These are phyloP conservation scores for Ophonus ardosiacus DNA, from an alignment of 2,888 invertebrate genomes.

Conservation along the genomic window DNA sequence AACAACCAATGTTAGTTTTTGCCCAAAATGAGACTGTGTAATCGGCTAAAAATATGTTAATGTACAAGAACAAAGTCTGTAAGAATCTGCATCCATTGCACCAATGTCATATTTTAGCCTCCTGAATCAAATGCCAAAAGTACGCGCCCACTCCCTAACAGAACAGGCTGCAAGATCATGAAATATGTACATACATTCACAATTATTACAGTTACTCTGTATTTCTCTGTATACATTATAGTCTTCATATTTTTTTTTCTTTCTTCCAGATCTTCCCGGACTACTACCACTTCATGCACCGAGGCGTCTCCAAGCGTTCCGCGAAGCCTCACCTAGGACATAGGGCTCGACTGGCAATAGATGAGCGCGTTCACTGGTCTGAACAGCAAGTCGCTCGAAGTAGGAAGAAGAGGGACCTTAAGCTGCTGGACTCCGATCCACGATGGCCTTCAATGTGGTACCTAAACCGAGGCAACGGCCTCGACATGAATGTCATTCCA, in stretches of 20 bases:
- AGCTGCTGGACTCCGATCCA: conserved; percentile 83
- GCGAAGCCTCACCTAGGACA: conserved; percentile 83
- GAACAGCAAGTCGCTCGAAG: conserved; percentile 89
- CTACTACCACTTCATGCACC: conserved; percentile 91
- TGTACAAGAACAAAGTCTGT: no score
- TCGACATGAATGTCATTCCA: conserved; percentile 97
- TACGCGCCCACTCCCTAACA: no score
- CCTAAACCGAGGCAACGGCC: conserved; percentile 93
- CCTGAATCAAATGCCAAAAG: no score
- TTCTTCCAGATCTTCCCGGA: conserved; percentile 89
- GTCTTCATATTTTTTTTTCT: conserved; percentile 1
- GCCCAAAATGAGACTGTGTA: no score
- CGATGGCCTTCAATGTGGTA: conserved; percentile 99
- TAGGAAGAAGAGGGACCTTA: conserved; percentile 88
- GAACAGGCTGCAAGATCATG: no score
- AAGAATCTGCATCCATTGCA: no score
- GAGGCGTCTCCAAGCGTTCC: conserved; percentile 88
- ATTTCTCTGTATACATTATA: background rate
- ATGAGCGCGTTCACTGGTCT: conserved; percentile 89
- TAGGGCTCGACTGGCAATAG: conserved; percentile 84
- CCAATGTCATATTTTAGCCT: no score
- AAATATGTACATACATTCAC: no score
- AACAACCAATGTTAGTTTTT: no score
- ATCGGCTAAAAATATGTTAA: no score
- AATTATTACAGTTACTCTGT: no score